Evolutionary conservation across 23 tunicate genomes (phyloP), one percentile per base, ranked within the genome.

Genomic region (Oikopleura albicans): DNA sequence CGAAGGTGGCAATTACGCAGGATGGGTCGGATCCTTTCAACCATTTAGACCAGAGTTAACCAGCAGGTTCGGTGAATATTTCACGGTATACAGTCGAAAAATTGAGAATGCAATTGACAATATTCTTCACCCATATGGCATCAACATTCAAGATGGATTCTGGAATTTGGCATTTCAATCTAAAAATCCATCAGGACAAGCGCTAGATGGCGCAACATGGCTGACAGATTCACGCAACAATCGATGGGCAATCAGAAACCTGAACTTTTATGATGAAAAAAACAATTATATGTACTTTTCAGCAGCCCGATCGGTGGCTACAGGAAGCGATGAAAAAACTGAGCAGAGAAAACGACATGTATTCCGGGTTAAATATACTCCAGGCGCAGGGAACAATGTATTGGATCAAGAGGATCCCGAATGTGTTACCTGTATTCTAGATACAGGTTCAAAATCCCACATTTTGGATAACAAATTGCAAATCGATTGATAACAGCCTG

Each of bases 371-470:
- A 27, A 71, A 29, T 49, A 34, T 22, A 4, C 16, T 49, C 12
- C n/a, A n/a, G n/a, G n/a, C n/a, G n/a, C n/a, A n/a, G n/a, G n/a
- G n/a, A n/a, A n/a, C n/a, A n/a, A n/a, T n/a, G n/a, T n/a, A n/a
- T n/a, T n/a, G n/a, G n/a, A n/a, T n/a, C n/a, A n/a, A n/a, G 2
- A 39, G 56, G 0, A n/a, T n/a, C 96, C 96, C 8, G 92, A 95
- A 63, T 95, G 96, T 66, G 83, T 95, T 88, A 90, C 96, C n/a
- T 90, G 99, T 59, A 41, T 79, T 39, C 85, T 95, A 41, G 76
- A 75, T 76, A 84, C 84, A 39, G 84, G n/a, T n/a, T n/a, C n/a
- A n/a, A n/a, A n/a, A n/a, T n/a, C n/a, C n/a, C n/a, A n/a, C n/a
- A n/a, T n/a, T n/a, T n/a, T n/a, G n/a, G n/a, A n/a, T n/a, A n/a